These are phyloP conservation scores for Zosterops lateralis DNA, from an alignment of 2,113 vertebrate species.

Conservation along the genomic window DNA sequence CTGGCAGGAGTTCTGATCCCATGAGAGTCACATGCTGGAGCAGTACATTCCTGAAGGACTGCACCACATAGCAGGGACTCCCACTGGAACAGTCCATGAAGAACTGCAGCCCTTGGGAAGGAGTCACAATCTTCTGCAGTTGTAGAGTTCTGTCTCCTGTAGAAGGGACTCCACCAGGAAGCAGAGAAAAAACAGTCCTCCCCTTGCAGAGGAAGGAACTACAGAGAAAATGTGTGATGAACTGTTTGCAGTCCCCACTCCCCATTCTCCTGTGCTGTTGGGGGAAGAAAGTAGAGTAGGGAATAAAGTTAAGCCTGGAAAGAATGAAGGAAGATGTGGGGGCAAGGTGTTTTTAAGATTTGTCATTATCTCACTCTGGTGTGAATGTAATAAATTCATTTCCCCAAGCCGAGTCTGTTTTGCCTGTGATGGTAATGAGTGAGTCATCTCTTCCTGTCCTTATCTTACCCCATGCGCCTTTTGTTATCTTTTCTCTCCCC, in stretches of 20 bases:
- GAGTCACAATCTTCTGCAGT: too few relatives aligned
- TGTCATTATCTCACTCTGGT: neutral
- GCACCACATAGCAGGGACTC: too few relatives aligned
- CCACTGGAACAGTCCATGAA: neutral
- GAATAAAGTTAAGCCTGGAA: neutral
- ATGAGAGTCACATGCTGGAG: neutral
- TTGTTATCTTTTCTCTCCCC: neutral
- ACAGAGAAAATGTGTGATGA: accelerated
- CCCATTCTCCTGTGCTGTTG: neutral
- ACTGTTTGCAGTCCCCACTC: neutral
- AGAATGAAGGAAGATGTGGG: neutral
- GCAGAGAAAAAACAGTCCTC: neutral
- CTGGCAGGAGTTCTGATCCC: neutral
- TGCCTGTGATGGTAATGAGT: neutral
- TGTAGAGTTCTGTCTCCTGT: neutral
- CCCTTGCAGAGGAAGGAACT: neutral
- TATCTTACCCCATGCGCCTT: neutral
- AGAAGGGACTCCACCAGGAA: neutral
- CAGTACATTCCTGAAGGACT: neutral
- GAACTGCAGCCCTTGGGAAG: neutral
- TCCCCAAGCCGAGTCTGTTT: neutral
- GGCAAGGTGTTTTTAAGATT: neutral
- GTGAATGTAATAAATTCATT: neutral
- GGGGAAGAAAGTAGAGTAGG: neutral
- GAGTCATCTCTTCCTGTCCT: neutral